Base-by-base conservation (phyloP, 2,797 vertebrate species). In the Merluccius polli region DNA sequence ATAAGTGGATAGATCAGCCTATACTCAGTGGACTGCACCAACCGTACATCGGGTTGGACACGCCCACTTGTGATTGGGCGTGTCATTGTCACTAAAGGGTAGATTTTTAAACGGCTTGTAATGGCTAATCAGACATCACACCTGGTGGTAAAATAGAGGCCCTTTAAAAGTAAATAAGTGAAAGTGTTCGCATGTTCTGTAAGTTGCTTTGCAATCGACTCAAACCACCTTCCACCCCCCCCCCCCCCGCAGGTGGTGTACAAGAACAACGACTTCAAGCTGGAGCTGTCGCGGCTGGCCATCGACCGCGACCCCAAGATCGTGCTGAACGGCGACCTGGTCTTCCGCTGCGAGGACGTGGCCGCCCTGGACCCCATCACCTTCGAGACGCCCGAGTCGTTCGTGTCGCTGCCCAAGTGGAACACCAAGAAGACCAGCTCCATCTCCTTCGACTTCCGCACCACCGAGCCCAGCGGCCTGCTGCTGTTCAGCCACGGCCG, bases 191-290 rank as follows among this genome's bases (percentile, higher is more conserved):
- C 15, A 32, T 31, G 30, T 31, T 15, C 10, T 1, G 27, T 13
- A 30, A 18, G 41, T 12, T 38, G 36, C 16, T 18, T 0, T 5
- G 4, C 41, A 18, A 48, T 16, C 41, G 36, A 38, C 41, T 13
- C 41, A 2, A 48, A 16, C 41, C 41, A 18, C 41, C 41, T 48
- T 44, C 48, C 48, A 7, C 3, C 73, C 4, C 21, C 72, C 5
- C 65, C 1, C 74, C 10, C 4, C 68, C 33, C 68, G 5, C 72
- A 98, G 97, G 97, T 98, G 75, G 94, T 98, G 41, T 98, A 98
- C 87, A 98, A 98, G 91, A 98, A 98, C 92, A 98, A 97, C 0
- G 97, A 98, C 92, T 97, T 98, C 76, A 97, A 97, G 89, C 92
- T 98, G 86, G 97, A 98, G 82, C 91, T 98, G 0, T 98, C 97